phyloP scores from a whole-genome alignment of 1,140 invertebrate genomes.

The Bombus superbus region DNA sequence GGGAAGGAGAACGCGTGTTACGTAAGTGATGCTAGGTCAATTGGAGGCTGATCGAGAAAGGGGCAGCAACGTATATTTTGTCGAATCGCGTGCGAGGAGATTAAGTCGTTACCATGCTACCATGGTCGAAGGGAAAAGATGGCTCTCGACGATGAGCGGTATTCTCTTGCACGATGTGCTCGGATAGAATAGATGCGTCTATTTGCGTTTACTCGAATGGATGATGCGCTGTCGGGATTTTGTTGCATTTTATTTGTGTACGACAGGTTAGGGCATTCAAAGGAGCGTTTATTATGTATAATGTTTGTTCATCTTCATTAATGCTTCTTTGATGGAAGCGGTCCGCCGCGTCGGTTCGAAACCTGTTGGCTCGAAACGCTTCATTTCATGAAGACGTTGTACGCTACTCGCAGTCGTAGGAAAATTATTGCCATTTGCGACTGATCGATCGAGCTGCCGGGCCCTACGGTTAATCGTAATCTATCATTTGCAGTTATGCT shows the following conservation, averaged over 20 bases:
- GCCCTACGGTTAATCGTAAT: slow-evolving; percentile 4
- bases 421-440: slow-evolving; percentile 39
- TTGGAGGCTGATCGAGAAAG: not conserved
- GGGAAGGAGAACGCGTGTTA: not conserved
- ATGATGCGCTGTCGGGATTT: not conserved
- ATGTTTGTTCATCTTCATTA: slow-evolving; percentile 31
- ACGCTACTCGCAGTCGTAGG: slow-evolving; percentile 14
- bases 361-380: slow-evolving; percentile 33
- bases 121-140: not conserved
- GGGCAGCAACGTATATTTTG: not conserved
- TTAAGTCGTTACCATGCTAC: slow-evolving; percentile 8
- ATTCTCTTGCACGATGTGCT: not conserved
- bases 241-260: not conserved
- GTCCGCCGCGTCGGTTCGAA: slow-evolving; percentile 8
- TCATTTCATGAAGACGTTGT: slow-evolving; percentile 40
- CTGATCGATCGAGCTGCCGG: slow-evolving; percentile 23
- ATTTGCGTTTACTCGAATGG: not conserved
- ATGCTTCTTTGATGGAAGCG: slow-evolving; percentile 33
- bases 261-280: not conserved
- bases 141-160: not conserved
- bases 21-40: not conserved
- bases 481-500: slow-evolving; percentile 32
- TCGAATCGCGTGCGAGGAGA: slow-evolving; percentile 11
- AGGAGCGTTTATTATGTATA: not conserved
- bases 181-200: not conserved